Percentiles rank a stretch among this genome's conserved stretches.
Conservation (phyloP, 2,113 vertebrate genomes). For the Saccopteryx bilineata region DNA sequence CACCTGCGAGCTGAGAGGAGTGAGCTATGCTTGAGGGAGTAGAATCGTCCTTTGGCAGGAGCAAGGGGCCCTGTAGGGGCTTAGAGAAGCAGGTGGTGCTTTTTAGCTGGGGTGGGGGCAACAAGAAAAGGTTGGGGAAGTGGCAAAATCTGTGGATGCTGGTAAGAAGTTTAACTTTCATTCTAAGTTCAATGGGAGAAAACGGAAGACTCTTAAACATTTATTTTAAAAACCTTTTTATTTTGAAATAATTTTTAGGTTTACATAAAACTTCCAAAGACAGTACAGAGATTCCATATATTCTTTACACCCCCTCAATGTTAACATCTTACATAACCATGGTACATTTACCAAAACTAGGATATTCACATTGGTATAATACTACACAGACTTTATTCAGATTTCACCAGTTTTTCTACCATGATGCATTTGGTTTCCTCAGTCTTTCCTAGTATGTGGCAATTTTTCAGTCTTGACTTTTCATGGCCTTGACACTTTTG, state of each 20-base stretch:
- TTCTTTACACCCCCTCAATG: neutral
- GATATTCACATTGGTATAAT: neutral
- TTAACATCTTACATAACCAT: neutral
- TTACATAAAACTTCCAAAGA: neutral
- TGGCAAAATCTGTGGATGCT: neutral
- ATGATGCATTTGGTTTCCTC: neutral
- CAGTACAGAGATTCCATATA: neutral
- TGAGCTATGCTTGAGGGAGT: neutral
- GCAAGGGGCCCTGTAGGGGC: neutral
- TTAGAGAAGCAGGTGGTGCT: neutral
- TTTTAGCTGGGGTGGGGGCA: neutral
- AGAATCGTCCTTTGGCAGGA: neutral
- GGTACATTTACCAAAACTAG: neutral
- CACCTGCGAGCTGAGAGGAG: neutral
- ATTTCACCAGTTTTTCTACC: neutral
- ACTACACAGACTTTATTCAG: neutral
- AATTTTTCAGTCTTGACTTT: neutral
- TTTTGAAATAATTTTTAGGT: constrained; percentile 42
- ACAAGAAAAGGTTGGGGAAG: neutral
- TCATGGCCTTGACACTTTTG: neutral
- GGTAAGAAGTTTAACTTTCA: neutral
- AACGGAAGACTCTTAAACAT: neutral
- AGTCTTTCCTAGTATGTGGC: neutral
- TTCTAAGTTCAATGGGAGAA: constrained; percentile 5
- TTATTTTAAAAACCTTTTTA: neutral